phyloP scores from a whole-genome alignment of 2,113 vertebrate species.

The Oophaga pumilio region DNA sequence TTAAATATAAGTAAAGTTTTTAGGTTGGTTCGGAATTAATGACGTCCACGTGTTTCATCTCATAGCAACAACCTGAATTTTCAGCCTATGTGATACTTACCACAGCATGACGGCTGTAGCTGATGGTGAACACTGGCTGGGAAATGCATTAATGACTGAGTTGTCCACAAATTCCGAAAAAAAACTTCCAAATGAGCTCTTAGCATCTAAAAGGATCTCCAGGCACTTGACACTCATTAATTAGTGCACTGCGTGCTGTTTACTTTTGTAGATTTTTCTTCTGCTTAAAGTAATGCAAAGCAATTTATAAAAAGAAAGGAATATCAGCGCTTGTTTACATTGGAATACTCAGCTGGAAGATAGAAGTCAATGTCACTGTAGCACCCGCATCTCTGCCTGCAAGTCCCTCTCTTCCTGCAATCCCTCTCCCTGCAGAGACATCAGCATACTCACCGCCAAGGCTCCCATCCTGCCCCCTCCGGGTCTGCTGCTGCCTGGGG shows the following conservation, averaged over 20 bases:
- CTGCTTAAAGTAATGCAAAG: background rate
- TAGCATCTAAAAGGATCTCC: background rate
- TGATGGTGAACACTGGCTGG: slow-evolving; percentile 4
- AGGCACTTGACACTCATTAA: background rate
- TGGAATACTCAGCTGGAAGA: background rate
- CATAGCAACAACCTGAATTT: background rate
- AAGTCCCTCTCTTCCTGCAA: too few relatives aligned
- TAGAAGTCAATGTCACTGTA: background rate
- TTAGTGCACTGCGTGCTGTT: too few relatives aligned
- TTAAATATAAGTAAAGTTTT: background rate
- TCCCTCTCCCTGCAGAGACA: too few relatives aligned
- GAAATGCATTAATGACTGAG: background rate
- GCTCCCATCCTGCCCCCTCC: too few relatives aligned
- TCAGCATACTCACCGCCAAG: too few relatives aligned
- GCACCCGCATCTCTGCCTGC: too few relatives aligned
- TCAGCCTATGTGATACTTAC: too few relatives aligned
- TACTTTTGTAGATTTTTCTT: background rate
- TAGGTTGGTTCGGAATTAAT: background rate
- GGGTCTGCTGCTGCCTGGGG: too few relatives aligned
- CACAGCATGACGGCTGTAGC: background rate
- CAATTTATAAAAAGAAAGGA: background rate
- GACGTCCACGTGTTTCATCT: background rate
- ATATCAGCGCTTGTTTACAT: background rate
- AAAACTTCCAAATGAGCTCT: background rate
- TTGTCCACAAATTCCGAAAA: background rate